A percentile compares a stretch with the other conserved stretches of the same genome.
phyloP scores from a whole-genome alignment of 1,140 invertebrate genomes.

The Amyelois transitella region DNA sequence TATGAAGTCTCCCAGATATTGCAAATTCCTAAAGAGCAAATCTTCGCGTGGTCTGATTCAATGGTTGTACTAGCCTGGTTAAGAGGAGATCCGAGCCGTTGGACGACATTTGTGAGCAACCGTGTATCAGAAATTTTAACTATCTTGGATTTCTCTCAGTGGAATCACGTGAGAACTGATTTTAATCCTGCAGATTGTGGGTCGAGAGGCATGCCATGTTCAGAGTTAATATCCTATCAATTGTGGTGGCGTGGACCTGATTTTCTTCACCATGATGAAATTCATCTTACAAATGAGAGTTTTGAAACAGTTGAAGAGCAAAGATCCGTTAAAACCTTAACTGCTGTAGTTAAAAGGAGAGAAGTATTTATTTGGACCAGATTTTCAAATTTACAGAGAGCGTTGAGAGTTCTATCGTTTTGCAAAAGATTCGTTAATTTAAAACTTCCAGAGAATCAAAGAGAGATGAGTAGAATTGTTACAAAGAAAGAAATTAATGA shows the following conservation, averaged over 20 bases:
- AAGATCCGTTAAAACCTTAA: not conserved
- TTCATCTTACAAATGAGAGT: not conserved
- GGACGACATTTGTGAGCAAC: constrained; percentile 4
- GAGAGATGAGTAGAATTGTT: not conserved
- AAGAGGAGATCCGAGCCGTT: not conserved
- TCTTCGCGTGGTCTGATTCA: constrained; percentile 45
- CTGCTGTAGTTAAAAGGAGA: not conserved
- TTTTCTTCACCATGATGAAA: not conserved
- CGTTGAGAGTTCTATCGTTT: not conserved
- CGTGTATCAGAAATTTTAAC: constrained; percentile 9
- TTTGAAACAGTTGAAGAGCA: not conserved
- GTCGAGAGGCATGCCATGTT: constrained; percentile 3
- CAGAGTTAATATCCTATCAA: not conserved
- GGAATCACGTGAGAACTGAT: constrained; percentile 5
- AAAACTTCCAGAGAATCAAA: not conserved
- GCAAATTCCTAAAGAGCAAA: constrained; percentile 18
- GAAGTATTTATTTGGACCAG: not conserved
- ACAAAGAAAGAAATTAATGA: not conserved
- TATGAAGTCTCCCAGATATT: constrained; percentile 16
- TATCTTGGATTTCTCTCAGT: constrained; percentile 1
- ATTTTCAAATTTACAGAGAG: not conserved
- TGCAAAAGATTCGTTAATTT: not conserved
- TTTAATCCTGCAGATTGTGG: constrained; percentile 10
- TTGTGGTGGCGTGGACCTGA: constrained; percentile 4
- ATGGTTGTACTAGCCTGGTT: constrained; percentile 46